Conservation (phyloP, 2,888 invertebrate genomes). For the Caradrina clavipalpis region DNA sequence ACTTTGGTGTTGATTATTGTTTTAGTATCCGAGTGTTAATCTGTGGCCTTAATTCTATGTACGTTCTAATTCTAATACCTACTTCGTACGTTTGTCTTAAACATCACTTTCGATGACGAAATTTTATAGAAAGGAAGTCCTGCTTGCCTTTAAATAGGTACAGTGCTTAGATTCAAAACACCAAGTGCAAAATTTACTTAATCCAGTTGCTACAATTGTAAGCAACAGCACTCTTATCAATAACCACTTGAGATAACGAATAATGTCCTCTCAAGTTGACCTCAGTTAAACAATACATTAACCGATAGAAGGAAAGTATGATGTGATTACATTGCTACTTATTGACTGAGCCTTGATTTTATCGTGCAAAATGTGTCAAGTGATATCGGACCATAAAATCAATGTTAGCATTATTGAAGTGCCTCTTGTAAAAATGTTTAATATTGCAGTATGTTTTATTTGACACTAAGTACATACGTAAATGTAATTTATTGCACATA, state of each 20-base stretch:
- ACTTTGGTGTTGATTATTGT: too few species aligned
- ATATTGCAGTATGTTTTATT: too few species aligned
- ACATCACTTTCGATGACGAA: too few species aligned
- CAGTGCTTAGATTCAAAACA: background rate
- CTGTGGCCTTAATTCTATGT: too few species aligned
- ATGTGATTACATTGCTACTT: slow-evolving; percentile 7
- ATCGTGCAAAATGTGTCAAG: slow-evolving; percentile 6
- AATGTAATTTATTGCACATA: background rate
- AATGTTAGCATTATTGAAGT: background rate
- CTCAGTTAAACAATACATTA: slow-evolving; percentile 36
- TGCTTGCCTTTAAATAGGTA: background rate
- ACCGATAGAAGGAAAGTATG: slow-evolving; percentile 21
- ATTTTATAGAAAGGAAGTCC: background rate
- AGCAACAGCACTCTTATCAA: slow-evolving; percentile 18
- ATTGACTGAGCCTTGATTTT: slow-evolving; percentile 92
- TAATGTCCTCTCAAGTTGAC: slow-evolving; percentile 37
- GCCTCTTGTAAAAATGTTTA: background rate
- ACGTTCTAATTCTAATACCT: too few species aligned
- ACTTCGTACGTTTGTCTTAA: too few species aligned
- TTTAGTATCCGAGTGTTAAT: too few species aligned
- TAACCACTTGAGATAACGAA: slow-evolving; percentile 16
- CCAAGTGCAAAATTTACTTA: background rate
- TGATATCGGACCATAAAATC: background rate
- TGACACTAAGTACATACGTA: background rate
- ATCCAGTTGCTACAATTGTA: background rate